Base-by-base conservation (phyloP, 2,113 vertebrate genomes). In the Colistium nudipinnis region DNA sequence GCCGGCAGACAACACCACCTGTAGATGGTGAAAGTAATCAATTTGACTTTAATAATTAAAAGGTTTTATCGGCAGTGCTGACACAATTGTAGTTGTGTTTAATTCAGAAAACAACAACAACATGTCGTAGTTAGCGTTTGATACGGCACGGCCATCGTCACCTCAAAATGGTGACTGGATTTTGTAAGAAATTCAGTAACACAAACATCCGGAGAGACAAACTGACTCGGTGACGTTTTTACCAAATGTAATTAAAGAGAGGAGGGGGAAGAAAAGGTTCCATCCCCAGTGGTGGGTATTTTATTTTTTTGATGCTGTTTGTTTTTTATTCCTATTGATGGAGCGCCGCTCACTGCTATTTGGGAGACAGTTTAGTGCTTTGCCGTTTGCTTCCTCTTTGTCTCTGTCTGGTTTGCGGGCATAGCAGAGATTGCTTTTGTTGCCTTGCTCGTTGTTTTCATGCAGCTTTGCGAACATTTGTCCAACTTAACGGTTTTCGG, bases 241-340 rank as follows among this genome's bases (percentile, higher is more conserved):
- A 66, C 44, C 16, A 78, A 71, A 78, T 68, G 64, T 78, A 85
- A 83, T 82, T 78, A 82, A 78, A 72, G 36, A 28, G 41, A 74
- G 35, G 43, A 62, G 60, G 62, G 39, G 62, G 30, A n/a, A 47
- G 30, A 69, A 56, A 52, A 33, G 45, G 76, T 80, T 84, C 48
- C 64, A 39, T 84, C 48, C 64, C 35, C 44, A 33, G 38, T 22
- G 30, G 6, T 41, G 56, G 70, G 48, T 13, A n/a, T 7, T 4
- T 9, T 13, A n/a, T 7, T 4, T 9, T 48, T 39, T 67, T 48
- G 33, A 35, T 22, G 4, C 16, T 33, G 38, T 6, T 25, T 22
- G 9, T 20, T 35, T 22, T 51, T 51, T 12, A 31, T 1, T 35
- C n/a, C 7, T 27, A 48, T 17, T 31, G 52, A 60, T 4, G 0